Percentiles rank a stretch among this genome's conserved stretches.
Conservation (phyloP, 2,888 invertebrate genomes). For the Lepidochrysops patricia region DNA sequence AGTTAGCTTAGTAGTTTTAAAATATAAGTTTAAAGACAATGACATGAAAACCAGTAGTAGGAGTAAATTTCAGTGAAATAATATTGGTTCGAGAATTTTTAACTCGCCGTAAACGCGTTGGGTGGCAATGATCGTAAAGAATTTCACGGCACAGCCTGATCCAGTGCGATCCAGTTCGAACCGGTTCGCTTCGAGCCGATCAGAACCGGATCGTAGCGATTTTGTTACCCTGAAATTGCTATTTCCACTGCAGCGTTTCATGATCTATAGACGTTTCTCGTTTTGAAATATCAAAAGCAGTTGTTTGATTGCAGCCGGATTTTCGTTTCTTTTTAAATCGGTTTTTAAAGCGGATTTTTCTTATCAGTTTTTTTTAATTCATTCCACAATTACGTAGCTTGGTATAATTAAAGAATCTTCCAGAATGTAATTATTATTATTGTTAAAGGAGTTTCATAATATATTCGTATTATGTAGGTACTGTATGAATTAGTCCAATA, state of each 20-base stretch:
- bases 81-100: slow-evolving; percentile 46
- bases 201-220: slow-evolving; percentile 34
- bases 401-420: too few relatives aligned
- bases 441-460: too few relatives aligned
- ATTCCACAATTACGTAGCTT: too few relatives aligned
- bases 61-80: slow-evolving; percentile 23
- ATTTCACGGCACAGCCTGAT: slow-evolving; percentile 45
- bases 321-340: neutral
- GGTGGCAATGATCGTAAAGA: slow-evolving; percentile 54
- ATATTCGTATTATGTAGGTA: too few relatives aligned
- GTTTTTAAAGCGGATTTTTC: too few relatives aligned
- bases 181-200: slow-evolving; percentile 37
- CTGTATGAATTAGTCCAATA: too few relatives aligned
- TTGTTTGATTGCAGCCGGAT: slow-evolving; percentile 4
- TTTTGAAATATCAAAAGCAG: slow-evolving; percentile 9
- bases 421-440: too few relatives aligned
- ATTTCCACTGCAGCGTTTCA: slow-evolving; percentile 8
- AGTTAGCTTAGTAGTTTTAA: neutral
- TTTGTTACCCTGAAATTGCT: slow-evolving; percentile 17
- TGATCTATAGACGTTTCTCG: slow-evolving; percentile 9
- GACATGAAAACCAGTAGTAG: slow-evolving; percentile 21
- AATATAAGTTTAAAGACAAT: neutral
- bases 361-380: too few relatives aligned
- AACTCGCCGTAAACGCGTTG: slow-evolving; percentile 45
- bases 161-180: slow-evolving; percentile 32